Evolutionary conservation across 2,888 invertebrate species (phyloP).

Genomic region (Dorcus hopei): DNA sequence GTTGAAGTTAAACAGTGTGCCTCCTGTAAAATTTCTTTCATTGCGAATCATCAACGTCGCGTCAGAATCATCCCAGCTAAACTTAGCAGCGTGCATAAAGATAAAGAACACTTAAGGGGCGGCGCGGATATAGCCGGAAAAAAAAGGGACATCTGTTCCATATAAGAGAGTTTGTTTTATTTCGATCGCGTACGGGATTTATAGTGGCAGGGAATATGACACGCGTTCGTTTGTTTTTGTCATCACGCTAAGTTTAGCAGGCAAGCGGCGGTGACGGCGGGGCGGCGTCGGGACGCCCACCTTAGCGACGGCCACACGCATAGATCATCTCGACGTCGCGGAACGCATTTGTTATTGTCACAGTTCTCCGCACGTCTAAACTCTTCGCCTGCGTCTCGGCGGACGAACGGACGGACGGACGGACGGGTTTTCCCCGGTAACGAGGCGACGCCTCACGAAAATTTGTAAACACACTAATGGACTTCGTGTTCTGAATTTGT

Average conservation of each 20-base stretch:
- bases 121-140: background rate
- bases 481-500: too few relatives aligned
- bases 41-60: too few relatives aligned
- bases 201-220: conserved; percentile 14
- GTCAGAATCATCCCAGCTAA: too few relatives aligned
- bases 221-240: conserved; percentile 28
- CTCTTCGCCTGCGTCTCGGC: conserved; percentile 1
- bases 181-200: background rate
- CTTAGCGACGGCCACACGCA: conserved; percentile 5
- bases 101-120: background rate
- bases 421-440: background rate
- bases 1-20: too few relatives aligned
- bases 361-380: conserved; percentile 14
- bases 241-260: conserved; percentile 31
- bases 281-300: conserved; percentile 12
- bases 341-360: conserved; percentile 6
- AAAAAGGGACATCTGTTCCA: background rate
- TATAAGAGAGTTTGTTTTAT: background rate
- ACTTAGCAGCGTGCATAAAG: background rate
- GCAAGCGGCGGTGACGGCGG: conserved; percentile 26
- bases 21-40: too few relatives aligned
- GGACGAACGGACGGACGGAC: background rate
- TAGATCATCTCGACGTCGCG: conserved; percentile 22
- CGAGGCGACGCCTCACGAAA: background rate
- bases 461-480: too few relatives aligned